phyloP scores from a whole-genome alignment of 1,140 invertebrate genomes.

The Venustaconcha ellipsiformis region DNA sequence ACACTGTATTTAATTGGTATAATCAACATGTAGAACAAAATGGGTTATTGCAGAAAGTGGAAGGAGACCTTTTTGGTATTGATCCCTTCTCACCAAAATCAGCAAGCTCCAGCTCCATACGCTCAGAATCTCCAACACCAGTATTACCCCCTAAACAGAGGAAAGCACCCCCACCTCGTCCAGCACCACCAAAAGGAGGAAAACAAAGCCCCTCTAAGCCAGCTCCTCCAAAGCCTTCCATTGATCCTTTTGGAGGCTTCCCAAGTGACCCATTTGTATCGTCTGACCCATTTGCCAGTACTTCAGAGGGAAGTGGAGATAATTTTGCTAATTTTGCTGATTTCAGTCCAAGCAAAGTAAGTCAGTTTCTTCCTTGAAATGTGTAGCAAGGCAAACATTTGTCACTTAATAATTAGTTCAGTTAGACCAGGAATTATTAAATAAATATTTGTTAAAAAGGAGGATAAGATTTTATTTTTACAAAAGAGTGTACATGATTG shows the following conservation, averaged over 20 bases:
- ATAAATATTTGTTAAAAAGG: no score
- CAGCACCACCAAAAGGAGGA: slow-evolving; percentile 25
- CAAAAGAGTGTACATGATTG: no score
- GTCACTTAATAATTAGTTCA: no score
- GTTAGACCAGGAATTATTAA: no score
- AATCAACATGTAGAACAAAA: no score
- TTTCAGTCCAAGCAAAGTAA: slow-evolving; percentile 33
- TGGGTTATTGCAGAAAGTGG: slow-evolving; percentile 18
- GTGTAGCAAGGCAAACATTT: no score
- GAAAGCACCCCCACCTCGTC: slow-evolving; percentile 33
- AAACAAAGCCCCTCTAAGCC: slow-evolving; percentile 31
- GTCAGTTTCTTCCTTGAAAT: neutral
- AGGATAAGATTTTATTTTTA: no score
- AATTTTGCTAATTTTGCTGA: slow-evolving; percentile 32
- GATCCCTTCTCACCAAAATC: slow-evolving; percentile 29
- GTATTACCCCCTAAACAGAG: slow-evolving; percentile 34
- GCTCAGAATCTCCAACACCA: slow-evolving; percentile 29
- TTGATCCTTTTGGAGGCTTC: slow-evolving; percentile 7
- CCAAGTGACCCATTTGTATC: slow-evolving; percentile 29
- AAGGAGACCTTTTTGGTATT: slow-evolving; percentile 32
- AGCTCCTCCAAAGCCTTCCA: slow-evolving; percentile 21
- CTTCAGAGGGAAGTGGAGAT: slow-evolving; percentile 19
- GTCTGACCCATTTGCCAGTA: slow-evolving; percentile 28
- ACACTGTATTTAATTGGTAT: no score
- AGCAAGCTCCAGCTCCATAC: slow-evolving; percentile 4